Evolutionary conservation across 1,140 invertebrate species (phyloP).

Genomic region (Cydia fagiglandana): DNA sequence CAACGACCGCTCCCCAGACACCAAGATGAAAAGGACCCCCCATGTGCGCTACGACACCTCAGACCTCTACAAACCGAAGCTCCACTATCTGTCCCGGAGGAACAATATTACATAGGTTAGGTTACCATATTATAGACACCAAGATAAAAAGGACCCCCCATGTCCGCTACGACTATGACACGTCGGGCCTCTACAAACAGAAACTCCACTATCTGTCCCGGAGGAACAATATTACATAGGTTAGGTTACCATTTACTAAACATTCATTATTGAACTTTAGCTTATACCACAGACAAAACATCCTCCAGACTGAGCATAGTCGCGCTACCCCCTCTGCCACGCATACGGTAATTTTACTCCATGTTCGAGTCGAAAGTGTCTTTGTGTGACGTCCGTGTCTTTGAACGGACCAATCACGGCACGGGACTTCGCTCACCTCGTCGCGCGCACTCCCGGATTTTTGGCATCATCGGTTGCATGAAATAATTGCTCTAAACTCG

Average conservation of each 20-base stretch:
- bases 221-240: conserved; percentile 61
- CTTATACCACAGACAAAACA: too few relatives aligned
- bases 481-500: too few relatives aligned
- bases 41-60: conserved; percentile 67
- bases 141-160: conserved; percentile 54
- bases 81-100: conserved; percentile 67
- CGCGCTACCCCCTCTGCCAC: too few relatives aligned
- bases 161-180: conserved; percentile 70
- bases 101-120: conserved; percentile 58
- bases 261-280: too few relatives aligned
- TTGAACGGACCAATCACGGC: too few relatives aligned
- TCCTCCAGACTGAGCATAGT: too few relatives aligned
- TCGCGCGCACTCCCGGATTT: too few relatives aligned
- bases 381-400: too few relatives aligned
- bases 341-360: too few relatives aligned
- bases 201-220: conserved; percentile 70
- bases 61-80: conserved; percentile 70
- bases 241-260: background rate
- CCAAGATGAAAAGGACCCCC: conserved; percentile 53
- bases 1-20: conserved; percentile 49
- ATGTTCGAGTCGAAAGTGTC: too few relatives aligned
- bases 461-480: too few relatives aligned
- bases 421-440: too few relatives aligned
- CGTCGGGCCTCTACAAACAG: conserved; percentile 68
- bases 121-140: conserved; percentile 42